A percentile compares a stretch with the other conserved stretches of the same genome.
phyloP scores from a whole-genome alignment of 2,113 vertebrate species.

The Dunckerocampus dactyliophorus region DNA sequence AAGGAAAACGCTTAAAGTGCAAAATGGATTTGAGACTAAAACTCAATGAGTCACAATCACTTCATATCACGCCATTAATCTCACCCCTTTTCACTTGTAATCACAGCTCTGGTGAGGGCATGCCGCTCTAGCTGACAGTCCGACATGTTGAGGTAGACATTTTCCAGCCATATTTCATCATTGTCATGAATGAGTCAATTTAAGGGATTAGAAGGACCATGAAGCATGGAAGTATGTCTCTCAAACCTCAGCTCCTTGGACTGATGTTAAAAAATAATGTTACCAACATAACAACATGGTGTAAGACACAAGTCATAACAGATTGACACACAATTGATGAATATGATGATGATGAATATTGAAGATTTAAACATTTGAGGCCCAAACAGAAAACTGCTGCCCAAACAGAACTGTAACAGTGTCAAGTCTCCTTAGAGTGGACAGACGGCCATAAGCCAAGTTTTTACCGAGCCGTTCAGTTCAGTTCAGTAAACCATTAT shows the following conservation, averaged over 20 bases:
- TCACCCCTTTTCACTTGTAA: conserved; percentile 36
- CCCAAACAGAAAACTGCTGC: too few relatives aligned
- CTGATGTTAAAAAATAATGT: not conserved
- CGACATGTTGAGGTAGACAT: conserved; percentile 34
- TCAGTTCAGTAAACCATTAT: too few relatives aligned
- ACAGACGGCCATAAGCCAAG: too few relatives aligned
- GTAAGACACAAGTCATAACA: too few relatives aligned
- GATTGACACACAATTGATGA: too few relatives aligned
- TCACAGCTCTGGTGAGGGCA: conserved; percentile 26
- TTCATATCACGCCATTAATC: conserved; percentile 52
- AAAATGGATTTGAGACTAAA: conserved; percentile 11
- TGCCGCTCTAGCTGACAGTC: conserved; percentile 30
- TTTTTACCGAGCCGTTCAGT: too few relatives aligned
- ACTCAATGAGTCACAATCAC: conserved; percentile 31
- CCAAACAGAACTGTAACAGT: too few relatives aligned
- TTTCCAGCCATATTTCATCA: conserved; percentile 51
- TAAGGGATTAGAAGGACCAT: conserved; percentile 39
- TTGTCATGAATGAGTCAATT: conserved; percentile 26
- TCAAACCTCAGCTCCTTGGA: conserved; percentile 21
- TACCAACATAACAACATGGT: too few relatives aligned
- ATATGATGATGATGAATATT: too few relatives aligned
- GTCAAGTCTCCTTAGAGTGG: too few relatives aligned
- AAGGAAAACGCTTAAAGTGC: conserved; percentile 8
- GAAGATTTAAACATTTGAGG: too few relatives aligned
- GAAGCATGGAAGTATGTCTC: conserved; percentile 21